Evolutionary conservation across 2,797 vertebrate genomes (phyloP).

Genomic region (Rhynchonycteris naso): DNA sequence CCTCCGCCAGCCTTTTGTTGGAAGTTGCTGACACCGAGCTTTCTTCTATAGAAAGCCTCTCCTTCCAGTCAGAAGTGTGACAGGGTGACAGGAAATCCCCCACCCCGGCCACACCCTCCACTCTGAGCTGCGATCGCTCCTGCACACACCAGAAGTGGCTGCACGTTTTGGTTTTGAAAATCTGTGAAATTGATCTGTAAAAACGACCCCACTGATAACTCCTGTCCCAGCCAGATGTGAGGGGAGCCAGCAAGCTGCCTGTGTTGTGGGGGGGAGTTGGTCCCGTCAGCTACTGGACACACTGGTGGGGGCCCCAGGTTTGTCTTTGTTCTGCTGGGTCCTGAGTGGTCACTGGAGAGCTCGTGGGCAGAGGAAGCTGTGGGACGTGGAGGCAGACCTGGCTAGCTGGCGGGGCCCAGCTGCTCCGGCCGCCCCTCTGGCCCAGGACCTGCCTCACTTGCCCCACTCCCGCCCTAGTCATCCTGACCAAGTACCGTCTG

Average conservation of each 20-base stretch:
- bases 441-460: background rate
- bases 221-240: fast-evolving
- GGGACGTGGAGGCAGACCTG: background rate
- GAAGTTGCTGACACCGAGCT: background rate
- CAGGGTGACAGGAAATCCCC: background rate
- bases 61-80: background rate
- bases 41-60: background rate
- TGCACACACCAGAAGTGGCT: fast-evolving
- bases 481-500: conserved; percentile 96
- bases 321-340: background rate
- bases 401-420: background rate
- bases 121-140: background rate
- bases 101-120: fast-evolving
- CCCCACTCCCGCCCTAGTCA: conserved; percentile 86
- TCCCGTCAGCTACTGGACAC: background rate
- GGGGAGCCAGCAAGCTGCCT: background rate
- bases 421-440: background rate
- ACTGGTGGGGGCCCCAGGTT: fast-evolving
- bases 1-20: background rate
- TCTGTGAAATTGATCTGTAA: fast-evolving
- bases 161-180: background rate
- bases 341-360: background rate
- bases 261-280: no score
- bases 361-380: background rate
- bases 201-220: fast-evolving